Conservation (phyloP, 2,888 invertebrate genomes). For the Lomographa bimaculata region DNA sequence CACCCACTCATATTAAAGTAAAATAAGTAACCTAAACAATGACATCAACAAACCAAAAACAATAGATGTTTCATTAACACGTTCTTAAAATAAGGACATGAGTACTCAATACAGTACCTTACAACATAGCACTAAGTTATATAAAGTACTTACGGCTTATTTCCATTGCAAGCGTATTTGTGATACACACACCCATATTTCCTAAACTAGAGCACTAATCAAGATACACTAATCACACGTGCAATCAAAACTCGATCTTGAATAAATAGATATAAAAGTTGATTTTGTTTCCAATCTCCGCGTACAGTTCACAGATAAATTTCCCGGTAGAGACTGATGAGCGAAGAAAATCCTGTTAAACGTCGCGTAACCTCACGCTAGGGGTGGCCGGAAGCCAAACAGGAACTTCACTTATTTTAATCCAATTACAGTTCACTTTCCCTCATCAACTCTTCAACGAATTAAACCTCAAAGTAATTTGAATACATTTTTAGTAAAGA, state of each 20-base stretch:
- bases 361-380: slow-evolving; percentile 43
- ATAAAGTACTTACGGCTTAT: slow-evolving; percentile 65
- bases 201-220: slow-evolving; percentile 29
- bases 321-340: slow-evolving; percentile 40
- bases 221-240: slow-evolving; percentile 19
- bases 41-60: no score
- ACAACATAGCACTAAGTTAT: no score
- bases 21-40: no score
- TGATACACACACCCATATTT: slow-evolving; percentile 69
- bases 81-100: background rate
- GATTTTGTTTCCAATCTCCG: slow-evolving; percentile 12
- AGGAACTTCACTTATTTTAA: slow-evolving; percentile 47
- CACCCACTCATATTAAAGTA: no score
- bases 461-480: slow-evolving; percentile 1
- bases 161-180: slow-evolving; percentile 74
- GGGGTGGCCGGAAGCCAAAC: slow-evolving; percentile 60
- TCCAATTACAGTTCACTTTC: slow-evolving; percentile 50
- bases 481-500: background rate
- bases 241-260: slow-evolving; percentile 27
- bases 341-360: slow-evolving; percentile 54
- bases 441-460: slow-evolving; percentile 27
- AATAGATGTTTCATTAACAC: slow-evolving; percentile 10
- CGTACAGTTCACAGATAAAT: slow-evolving; percentile 35
- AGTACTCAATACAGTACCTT: no score
- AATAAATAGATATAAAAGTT: slow-evolving; percentile 19